Evolutionary conservation across 2,113 vertebrate genomes (phyloP).

Genomic region (Prietella phreatophila): DNA sequence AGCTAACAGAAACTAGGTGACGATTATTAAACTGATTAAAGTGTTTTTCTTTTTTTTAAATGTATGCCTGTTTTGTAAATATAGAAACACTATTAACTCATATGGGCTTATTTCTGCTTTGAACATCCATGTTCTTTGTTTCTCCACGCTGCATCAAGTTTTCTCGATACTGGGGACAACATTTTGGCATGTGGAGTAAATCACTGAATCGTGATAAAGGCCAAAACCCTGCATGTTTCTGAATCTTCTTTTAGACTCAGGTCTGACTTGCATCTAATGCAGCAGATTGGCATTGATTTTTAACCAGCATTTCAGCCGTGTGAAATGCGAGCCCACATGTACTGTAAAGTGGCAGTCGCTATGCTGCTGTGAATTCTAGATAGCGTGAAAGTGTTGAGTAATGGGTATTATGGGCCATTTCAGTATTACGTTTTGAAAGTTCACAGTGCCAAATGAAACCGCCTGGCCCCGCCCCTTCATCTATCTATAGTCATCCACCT

Average conservation of each 20-base stretch:
- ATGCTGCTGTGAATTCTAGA: slow-evolving; percentile 13
- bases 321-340: background rate
- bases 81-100: background rate
- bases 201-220: no score
- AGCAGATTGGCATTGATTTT: background rate
- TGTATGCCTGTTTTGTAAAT: background rate
- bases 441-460: background rate
- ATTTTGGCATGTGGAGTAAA: background rate
- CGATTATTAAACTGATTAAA: background rate
- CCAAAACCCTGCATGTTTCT: background rate
- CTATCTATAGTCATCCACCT: background rate
- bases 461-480: background rate
- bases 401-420: background rate
- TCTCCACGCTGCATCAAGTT: background rate
- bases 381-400: slow-evolving; percentile 14
- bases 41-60: background rate
- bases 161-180: background rate
- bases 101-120: background rate
- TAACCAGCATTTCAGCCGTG: background rate
- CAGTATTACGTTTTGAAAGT: background rate
- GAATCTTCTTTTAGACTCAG: background rate
- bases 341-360: slow-evolving; percentile 4
- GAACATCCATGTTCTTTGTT: no score
- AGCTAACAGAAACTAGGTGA: background rate
- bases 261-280: background rate